Conservation (phyloP, 2,113 vertebrate genomes). For the Etheostoma cragini region DNA sequence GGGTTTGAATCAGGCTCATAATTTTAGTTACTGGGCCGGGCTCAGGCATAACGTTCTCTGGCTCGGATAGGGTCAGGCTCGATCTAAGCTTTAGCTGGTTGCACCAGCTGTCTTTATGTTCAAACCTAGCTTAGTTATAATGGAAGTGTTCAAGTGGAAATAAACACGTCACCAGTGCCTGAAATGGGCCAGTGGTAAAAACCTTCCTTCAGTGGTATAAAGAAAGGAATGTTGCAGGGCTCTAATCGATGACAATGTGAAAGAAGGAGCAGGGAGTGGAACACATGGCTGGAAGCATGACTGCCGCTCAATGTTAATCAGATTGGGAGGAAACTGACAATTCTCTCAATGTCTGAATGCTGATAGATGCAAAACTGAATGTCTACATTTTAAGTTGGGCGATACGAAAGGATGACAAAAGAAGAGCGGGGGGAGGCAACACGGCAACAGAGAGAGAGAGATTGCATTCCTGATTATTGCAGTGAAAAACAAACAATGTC, state of each 20-base stretch:
- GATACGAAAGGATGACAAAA: neutral
- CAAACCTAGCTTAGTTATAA: no score
- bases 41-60: no score
- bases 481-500: conserved; percentile 28
- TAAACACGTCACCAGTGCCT: no score
- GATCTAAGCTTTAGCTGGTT: no score
- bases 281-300: conserved; percentile 40
- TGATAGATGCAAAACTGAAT: conserved; percentile 38
- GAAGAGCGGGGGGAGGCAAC: neutral
- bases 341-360: conserved; percentile 31
- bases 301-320: conserved; percentile 58
- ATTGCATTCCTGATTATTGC: conserved; percentile 15
- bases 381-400: neutral
- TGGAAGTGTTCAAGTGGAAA: no score
- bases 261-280: conserved; percentile 17
- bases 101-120: no score
- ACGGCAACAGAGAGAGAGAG: neutral
- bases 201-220: neutral
- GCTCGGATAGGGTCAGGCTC: no score
- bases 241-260: conserved; percentile 30
- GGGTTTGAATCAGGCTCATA: no score
- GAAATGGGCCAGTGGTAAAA: no score
- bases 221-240: neutral
- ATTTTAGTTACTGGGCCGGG: no score
- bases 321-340: conserved; percentile 32